Evolutionary conservation across 2,888 invertebrate species (phyloP), one percentile per base, ranked within the genome.

Genomic region (Andrena marginata): DNA sequence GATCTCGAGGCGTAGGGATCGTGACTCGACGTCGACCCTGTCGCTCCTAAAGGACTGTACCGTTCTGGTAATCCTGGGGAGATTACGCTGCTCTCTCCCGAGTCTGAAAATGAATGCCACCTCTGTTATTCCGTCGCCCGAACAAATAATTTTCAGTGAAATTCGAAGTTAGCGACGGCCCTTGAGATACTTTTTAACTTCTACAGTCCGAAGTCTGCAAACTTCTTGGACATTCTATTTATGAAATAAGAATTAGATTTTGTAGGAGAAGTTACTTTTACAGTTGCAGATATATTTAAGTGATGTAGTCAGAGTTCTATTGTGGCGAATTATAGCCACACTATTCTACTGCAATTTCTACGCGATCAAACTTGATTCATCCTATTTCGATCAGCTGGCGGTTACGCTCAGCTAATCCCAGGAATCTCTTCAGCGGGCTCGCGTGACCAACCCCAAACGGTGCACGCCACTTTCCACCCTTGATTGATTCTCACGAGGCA

Each of bases 31-130:
- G 92, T 92, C 33, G 93, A 93, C 76, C 92, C 93, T 16, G 93
- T 90, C 6, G 93, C 92, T 3, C 92, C 93, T 35, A 93, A 73
- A 10, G 94, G 94, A 87, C 94, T 94, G 83, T 93, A 94, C 31
- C 93, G 93, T 77, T 94, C 94, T n/a, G 94, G 94, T 42, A 94
- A 85, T 51, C 94, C 94, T 6, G 94, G 94, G 0, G 94, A 94
- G 67, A 94, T 94, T 23, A 94, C 93, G 85, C 93, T 94, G 77
- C 93, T 93, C 84, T 94, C 94, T 0, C 91, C 93, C 1, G 94
- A 94, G 84, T 93, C 94, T 94, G 87, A 20, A 91, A 82, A 64
- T n/a, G 5, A 64, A 81, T 71, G n/a, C 31, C 60, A 67, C 48
- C 59, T 64, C 54, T 59, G 54, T 80, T 51, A 67, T 16, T 42